Evolutionary conservation across 2,888 invertebrate species (phyloP), one percentile per base, ranked within the genome.

Genomic region (Cheilosia vernalis): DNA sequence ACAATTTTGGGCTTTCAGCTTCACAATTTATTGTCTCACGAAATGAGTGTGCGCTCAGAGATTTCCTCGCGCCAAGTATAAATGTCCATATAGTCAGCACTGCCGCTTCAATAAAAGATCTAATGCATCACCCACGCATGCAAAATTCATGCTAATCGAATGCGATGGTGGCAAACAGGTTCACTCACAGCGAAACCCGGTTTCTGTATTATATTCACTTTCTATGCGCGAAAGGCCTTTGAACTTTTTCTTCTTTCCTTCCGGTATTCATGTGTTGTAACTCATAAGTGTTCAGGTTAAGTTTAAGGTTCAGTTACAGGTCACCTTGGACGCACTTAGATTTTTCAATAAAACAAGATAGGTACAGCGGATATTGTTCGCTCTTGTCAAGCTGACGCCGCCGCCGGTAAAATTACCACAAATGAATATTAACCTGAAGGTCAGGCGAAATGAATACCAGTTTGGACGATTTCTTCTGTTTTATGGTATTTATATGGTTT

Each of bases 361-460:
- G 21, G 21, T 21, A 51, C 40, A 27, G 27, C 63, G 21, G 64
- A 33, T 55, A 77, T 77, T 70, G 70, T 49, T 66, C 44, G 33
- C 37, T 60, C 55, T 19, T 51, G 63, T 19, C 3, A 49, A 33
- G 64, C 9, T 30, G 30, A 9, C 30, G 30, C 9, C 30, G 64
- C 76, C 49, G 72, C 83, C 83, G 83, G 78, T 73, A 78, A 63
- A 42, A 42, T 78, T 49, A 61, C 63, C 56, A 58, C 67, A 78
- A 78, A 83, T 83, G 55, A 78, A 83, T 73, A 58, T 15, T 67
- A 63, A 61, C 44, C 33, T 58, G 83, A 83, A 83, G 83, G 83
- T 67, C 78, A 63, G 9, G 7, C 55, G 53, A 67, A 78, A 55
- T 72, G 47, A 19, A 56, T 69, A 83, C 72, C 61, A 77, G 78